These are phyloP conservation scores for Amphibalanus amphitrite DNA, from an alignment of 1,140 invertebrate genomes.

Conservation along the genomic window DNA sequence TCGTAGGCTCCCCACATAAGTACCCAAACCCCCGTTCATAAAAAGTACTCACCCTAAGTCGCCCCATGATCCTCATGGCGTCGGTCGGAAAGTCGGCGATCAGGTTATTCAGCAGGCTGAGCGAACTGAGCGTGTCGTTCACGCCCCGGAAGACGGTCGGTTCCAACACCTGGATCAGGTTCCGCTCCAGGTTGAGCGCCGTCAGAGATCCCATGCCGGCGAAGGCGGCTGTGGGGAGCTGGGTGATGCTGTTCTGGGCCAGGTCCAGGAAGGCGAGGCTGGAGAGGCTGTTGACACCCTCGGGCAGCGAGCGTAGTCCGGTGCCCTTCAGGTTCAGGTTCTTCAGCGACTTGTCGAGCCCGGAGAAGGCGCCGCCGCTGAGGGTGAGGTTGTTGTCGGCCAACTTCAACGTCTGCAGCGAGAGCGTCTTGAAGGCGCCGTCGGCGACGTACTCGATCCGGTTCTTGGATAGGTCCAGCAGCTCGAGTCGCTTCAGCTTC, in stretches of 20 bases:
- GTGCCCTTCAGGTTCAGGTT: slow-evolving; percentile 82
- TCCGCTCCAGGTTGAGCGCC: slow-evolving; percentile 73
- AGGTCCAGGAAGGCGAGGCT: slow-evolving; percentile 75
- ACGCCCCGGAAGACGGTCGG: slow-evolving; percentile 61
- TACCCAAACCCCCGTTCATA: too few species aligned
- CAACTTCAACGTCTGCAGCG: slow-evolving; percentile 58
- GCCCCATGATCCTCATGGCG: slow-evolving; percentile 53
- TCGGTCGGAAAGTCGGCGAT: slow-evolving; percentile 62
- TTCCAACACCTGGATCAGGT: slow-evolving; percentile 59
- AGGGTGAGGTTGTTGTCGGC: slow-evolving; percentile 72
- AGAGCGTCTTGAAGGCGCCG: slow-evolving; percentile 49
- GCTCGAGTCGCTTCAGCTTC: slow-evolving; percentile 45
- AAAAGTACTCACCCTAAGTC: slow-evolving; percentile 48
- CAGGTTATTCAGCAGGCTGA: slow-evolving; percentile 78
- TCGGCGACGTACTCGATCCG: slow-evolving; percentile 46
- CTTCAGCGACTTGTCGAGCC: slow-evolving; percentile 62
- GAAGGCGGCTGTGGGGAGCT: slow-evolving; percentile 31
- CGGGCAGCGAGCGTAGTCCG: slow-evolving; percentile 54
- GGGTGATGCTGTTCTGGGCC: slow-evolving; percentile 68
- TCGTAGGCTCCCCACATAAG: too few species aligned
- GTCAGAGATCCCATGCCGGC: slow-evolving; percentile 52
- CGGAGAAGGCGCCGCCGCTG: slow-evolving; percentile 43
- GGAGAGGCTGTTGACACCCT: slow-evolving; percentile 51
- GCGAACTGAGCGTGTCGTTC: slow-evolving; percentile 62
- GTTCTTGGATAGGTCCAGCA: slow-evolving; percentile 76